Evolutionary conservation across 2,113 vertebrate genomes (phyloP).

Genomic region (Sialia sialis): DNA sequence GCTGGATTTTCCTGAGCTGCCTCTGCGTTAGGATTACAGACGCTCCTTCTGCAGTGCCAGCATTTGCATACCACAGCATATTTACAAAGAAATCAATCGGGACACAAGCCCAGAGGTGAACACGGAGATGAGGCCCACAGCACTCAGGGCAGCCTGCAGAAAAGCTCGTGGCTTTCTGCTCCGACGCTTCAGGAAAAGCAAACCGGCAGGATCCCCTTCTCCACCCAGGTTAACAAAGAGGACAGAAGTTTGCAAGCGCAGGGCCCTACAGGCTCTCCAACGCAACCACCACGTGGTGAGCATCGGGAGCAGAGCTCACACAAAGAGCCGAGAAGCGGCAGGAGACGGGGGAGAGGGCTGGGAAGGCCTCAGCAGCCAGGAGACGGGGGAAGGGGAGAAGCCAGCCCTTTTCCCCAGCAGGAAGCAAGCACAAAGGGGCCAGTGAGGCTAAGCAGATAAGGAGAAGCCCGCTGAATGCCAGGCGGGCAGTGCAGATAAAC

Average conservation of each 20-base stretch:
- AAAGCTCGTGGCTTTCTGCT: not conserved
- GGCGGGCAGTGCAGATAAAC: not conserved
- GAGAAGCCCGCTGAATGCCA: not conserved
- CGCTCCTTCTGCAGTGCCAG: not conserved
- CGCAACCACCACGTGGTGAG: slow-evolving; percentile 37
- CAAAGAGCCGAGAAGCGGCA: slow-evolving; percentile 18
- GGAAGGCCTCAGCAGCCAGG: not conserved
- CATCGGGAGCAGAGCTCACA: slow-evolving; percentile 27
- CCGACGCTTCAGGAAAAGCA: not conserved
- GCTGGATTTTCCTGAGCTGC: slow-evolving; percentile 5
- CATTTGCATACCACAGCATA: slow-evolving; percentile 35
- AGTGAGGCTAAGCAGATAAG: not conserved
- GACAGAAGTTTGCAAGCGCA: slow-evolving; percentile 2
- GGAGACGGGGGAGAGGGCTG: not conserved
- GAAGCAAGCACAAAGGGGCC: not conserved
- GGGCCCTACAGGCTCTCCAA: not conserved
- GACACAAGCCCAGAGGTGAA: slow-evolving; percentile 2
- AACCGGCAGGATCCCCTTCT: not conserved
- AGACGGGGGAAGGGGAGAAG: not conserved
- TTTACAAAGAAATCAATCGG: slow-evolving; percentile 35
- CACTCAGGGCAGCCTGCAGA: not conserved
- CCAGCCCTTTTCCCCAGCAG: not conserved
- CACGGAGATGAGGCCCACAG: fast-evolving
- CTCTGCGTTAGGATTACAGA: not conserved
- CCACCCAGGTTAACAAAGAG: not conserved